A percentile compares a stretch with the other conserved stretches of the same genome.
phyloP scores from a whole-genome alignment of 2,888 invertebrate genomes.

The Drosophila yooni region DNA sequence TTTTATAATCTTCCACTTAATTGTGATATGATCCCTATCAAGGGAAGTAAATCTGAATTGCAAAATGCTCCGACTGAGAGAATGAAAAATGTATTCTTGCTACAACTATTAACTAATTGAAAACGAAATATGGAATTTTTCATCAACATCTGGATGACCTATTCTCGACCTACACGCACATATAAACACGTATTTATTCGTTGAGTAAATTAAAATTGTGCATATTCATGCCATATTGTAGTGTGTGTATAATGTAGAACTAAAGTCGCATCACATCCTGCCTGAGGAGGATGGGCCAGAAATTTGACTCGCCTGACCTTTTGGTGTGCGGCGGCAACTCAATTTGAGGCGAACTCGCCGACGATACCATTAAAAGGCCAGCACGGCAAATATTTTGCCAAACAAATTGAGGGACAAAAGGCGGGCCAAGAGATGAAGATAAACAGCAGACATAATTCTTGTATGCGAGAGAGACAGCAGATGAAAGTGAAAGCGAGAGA shows the following conservation, averaged over 20 bases:
- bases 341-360: conserved; percentile 23
- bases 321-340: conserved; percentile 29
- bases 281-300: conserved; percentile 21
- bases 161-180: conserved; percentile 14
- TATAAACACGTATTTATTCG: neutral
- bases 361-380: conserved; percentile 42
- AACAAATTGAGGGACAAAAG: conserved; percentile 46
- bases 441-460: conserved; percentile 42
- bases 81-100: neutral
- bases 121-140: conserved; percentile 8
- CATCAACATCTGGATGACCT: conserved; percentile 20
- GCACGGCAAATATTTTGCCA: conserved; percentile 50
- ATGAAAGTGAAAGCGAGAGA: neutral
- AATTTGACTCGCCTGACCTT: conserved; percentile 52
- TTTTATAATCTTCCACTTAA: neutral
- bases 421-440: conserved; percentile 31
- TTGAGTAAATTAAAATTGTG: conserved; percentile 33
- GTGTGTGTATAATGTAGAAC: neutral
- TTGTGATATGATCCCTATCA: neutral
- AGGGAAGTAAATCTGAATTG: neutral
- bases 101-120: neutral
- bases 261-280: conserved; percentile 10
- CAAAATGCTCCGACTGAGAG: neutral
- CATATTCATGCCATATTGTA: conserved; percentile 28
- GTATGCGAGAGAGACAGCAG: neutral